Conservation (phyloP, 2,113 vertebrate genomes). For the Eidolon helvum region DNA sequence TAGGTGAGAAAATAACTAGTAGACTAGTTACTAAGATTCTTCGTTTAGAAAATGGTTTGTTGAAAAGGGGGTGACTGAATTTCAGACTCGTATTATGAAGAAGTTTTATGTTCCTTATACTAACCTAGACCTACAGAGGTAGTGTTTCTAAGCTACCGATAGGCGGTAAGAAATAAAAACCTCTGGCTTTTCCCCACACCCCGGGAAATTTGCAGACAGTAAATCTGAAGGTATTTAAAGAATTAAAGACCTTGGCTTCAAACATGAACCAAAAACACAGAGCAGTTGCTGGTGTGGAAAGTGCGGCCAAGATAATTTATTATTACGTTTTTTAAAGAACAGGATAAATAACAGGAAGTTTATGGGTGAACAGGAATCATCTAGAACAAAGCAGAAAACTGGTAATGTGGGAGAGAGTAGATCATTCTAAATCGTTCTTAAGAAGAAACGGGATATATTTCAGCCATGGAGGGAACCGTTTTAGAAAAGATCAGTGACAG, state of each 20-base stretch:
- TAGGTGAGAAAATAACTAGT: background rate
- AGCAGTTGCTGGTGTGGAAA: background rate
- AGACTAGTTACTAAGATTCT: background rate
- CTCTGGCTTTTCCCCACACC: too few relatives aligned
- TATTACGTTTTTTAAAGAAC: background rate
- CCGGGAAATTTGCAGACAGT: background rate
- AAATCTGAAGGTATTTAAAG: background rate
- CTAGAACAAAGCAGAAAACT: too few relatives aligned
- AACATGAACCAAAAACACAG: background rate
- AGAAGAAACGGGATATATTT: background rate
- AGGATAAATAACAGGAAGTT: background rate
- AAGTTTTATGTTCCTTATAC: too few relatives aligned
- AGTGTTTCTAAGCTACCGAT: background rate
- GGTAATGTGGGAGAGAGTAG: background rate
- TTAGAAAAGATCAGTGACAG: background rate
- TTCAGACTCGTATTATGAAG: too few relatives aligned
- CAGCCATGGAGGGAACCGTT: background rate
- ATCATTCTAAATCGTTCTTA: background rate
- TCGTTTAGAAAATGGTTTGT: background rate
- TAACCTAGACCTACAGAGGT: background rate
- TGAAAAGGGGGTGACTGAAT: background rate
- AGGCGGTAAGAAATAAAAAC: too few relatives aligned
- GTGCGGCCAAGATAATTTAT: background rate
- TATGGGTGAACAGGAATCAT: background rate
- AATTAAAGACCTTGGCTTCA: background rate